Base-by-base conservation (phyloP, 2,797 vertebrate species). In the Parambassis ranga region DNA sequence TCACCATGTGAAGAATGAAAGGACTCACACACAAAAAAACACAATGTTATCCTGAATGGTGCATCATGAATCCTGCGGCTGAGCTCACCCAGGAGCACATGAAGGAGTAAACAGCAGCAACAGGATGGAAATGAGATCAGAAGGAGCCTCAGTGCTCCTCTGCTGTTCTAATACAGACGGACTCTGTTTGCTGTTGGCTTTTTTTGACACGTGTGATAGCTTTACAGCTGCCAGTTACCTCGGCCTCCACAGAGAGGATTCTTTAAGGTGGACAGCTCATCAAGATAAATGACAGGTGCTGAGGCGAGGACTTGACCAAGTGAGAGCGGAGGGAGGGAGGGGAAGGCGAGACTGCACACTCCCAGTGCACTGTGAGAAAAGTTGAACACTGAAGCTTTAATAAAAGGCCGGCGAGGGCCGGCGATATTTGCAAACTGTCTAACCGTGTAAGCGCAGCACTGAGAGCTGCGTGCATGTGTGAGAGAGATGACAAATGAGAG, bases 401-500 rank as follows among this genome's bases (percentile, higher is more conserved):
- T 46, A 43, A 57, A 49, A 65, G 24, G 18, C 26, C 33, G 35
- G 1, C 19, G 26, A 23, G 10, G 22, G 22, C 11, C 28, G 49
- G 20, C 31, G 24, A 36, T 71, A 68, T 69, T 36, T 68, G 59
- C 30, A 65, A 60, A 58, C 3, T 49, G 50, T 62, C 57, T 28
- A 6, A 55, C 37, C 4, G 1, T 38, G 37, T 50, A 70, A 55
- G 32, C 31, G 14, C 7, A 31, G 39, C 15, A n/a, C 35, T 37
- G 48, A 41, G 30, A 47, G 59, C 26, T 36, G 42, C 63, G 61
- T 56, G 24, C 55, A 71, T 52, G 28, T 52, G 86, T 90, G 68
- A 24, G 58, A 63, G 47, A 59, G 19, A 73, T 86, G 83, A 90
- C 71, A 90, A 85, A 72, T 50, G 51, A 69, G 61, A 70, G 61